These are phyloP conservation scores for Dendrocincla fuliginosa DNA, from an alignment of 2,797 vertebrate species.

Conservation along the genomic window DNA sequence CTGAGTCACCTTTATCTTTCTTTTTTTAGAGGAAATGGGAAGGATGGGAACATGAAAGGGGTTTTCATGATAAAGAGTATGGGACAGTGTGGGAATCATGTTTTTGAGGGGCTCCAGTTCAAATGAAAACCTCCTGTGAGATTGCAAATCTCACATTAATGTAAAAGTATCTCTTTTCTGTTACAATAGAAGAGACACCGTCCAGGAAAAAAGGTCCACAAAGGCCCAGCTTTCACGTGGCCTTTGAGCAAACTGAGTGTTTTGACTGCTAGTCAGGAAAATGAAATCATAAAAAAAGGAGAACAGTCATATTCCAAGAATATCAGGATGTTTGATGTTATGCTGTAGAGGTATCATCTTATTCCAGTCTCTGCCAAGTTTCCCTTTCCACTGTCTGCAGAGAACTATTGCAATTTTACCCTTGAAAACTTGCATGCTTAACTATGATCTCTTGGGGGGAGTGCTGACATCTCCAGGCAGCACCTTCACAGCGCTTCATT, in stretches of 20 bases:
- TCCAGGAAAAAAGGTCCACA: neutral
- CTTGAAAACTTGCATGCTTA: neutral
- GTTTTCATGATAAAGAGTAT: fast-evolving
- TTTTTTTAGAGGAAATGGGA: neutral
- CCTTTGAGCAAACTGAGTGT: neutral
- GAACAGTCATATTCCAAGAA: neutral
- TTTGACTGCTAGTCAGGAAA: neutral
- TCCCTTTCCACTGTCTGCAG: neutral
- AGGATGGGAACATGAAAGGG: neutral
- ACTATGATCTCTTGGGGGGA: neutral
- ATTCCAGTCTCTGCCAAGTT: neutral
- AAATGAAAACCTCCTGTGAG: neutral
- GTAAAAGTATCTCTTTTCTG: neutral
- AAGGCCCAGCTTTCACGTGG: neutral
- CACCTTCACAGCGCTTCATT: neutral
- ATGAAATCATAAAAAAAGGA: fast-evolving
- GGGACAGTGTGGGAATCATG: neutral
- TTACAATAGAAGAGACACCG: neutral
- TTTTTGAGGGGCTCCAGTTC: neutral
- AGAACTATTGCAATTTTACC: constrained; percentile 7
- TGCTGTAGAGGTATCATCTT: neutral
- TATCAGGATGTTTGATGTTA: neutral
- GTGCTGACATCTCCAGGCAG: neutral
- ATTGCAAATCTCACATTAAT: neutral
- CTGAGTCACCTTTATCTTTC: neutral